phyloP scores from a whole-genome alignment of 2,888 invertebrate genomes.

The Dynastes maya region DNA sequence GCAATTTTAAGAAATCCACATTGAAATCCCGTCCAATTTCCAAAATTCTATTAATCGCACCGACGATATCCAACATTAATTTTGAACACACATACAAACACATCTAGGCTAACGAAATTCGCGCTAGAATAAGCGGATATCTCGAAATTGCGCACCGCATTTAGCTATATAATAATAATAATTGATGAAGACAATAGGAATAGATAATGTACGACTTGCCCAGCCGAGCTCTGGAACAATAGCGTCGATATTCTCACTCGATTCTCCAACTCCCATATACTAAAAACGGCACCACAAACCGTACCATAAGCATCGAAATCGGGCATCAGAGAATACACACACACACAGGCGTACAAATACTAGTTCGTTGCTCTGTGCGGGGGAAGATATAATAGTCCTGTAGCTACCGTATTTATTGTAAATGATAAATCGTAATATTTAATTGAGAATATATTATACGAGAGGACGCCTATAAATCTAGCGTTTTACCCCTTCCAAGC shows the following conservation, averaged over 20 bases:
- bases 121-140: slow-evolving; percentile 7
- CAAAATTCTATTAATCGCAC: background rate
- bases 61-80: background rate
- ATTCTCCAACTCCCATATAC: background rate
- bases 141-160: slow-evolving; percentile 3
- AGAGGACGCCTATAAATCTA: slow-evolving; percentile 19
- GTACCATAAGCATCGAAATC: background rate
- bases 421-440: slow-evolving; percentile 52
- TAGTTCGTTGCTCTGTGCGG: background rate
- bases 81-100: background rate
- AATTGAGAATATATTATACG: slow-evolving; percentile 51
- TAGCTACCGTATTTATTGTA: slow-evolving; percentile 44
- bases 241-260: slow-evolving; percentile 9
- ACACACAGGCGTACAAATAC: background rate
- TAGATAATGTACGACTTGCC: slow-evolving; percentile 29
- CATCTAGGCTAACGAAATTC: background rate
- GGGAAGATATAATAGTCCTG: slow-evolving; percentile 41
- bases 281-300: background rate
- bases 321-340: background rate
- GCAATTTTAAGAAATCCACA: no score
- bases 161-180: slow-evolving; percentile 25
- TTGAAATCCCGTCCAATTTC: no score
- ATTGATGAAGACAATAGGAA: slow-evolving; percentile 35
- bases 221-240: slow-evolving; percentile 2
- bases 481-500: slow-evolving; percentile 4